These are phyloP conservation scores for Drepanosiphum platanoidis DNA, from an alignment of 2,888 invertebrate genomes.

Conservation along the genomic window DNA sequence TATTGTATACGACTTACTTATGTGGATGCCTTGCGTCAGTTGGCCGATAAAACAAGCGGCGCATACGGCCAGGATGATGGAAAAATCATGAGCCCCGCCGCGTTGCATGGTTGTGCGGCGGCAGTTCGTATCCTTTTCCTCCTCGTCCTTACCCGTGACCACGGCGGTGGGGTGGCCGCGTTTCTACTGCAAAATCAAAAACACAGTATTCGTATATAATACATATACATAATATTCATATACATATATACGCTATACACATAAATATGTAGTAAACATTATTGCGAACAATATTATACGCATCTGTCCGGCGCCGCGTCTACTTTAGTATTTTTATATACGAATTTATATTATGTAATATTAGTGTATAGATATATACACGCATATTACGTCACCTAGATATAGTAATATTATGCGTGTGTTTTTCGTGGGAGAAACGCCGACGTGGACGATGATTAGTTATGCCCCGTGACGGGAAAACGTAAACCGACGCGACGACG, in stretches of 20 bases:
- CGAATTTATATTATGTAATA: background rate
- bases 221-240: background rate
- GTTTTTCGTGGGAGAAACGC: background rate
- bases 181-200: slow-evolving; percentile 26
- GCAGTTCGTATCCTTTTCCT: slow-evolving; percentile 22
- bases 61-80: slow-evolving; percentile 41
- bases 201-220: background rate
- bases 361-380: background rate
- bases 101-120: slow-evolving; percentile 23
- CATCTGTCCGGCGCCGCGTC: background rate
- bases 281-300: slow-evolving; percentile 15
- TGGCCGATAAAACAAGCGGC: slow-evolving; percentile 57
- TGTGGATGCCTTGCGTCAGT: slow-evolving; percentile 59
- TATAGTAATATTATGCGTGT: background rate
- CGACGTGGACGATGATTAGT: slow-evolving; percentile 18
- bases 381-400: background rate
- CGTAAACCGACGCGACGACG: background rate
- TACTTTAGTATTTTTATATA: background rate
- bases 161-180: background rate
- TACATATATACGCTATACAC: background rate
- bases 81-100: slow-evolving; percentile 50
- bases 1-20: slow-evolving; percentile 47
- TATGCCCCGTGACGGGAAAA: background rate
- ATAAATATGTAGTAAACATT: background rate
- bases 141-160: background rate